Evolutionary conservation across 1,140 invertebrate species (phyloP).

Genomic region (Cataglyphis hispanica): DNA sequence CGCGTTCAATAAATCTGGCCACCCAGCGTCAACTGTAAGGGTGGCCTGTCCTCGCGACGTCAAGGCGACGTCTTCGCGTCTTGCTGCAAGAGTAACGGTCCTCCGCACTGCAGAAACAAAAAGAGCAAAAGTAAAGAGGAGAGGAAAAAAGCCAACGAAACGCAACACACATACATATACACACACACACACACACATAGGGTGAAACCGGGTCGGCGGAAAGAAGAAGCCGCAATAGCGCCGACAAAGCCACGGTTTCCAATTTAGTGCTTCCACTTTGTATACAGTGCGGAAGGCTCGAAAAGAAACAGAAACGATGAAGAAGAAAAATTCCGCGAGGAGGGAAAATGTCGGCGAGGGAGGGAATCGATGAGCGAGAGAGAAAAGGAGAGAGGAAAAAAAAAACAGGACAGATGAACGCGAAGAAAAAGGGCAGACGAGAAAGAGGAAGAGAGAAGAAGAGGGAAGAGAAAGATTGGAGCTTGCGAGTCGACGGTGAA

Average conservation of each 20-base stretch:
- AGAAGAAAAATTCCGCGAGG: neutral
- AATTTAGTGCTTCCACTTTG: slow-evolving; percentile 74
- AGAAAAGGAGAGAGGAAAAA: neutral
- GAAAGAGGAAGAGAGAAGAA: slow-evolving; percentile 1
- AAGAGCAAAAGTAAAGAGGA: neutral
- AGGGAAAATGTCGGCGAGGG: neutral
- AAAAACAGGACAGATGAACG: slow-evolving; percentile 19
- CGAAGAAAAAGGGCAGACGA: neutral
- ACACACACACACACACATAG: neutral
- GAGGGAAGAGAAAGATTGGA: slow-evolving; percentile 17
- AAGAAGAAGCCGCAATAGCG: slow-evolving; percentile 67
- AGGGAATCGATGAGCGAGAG: neutral
- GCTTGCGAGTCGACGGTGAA: slow-evolving; percentile 75
- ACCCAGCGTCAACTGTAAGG: slow-evolving; percentile 68
- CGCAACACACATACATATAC: neutral
- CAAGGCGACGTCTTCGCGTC: slow-evolving; percentile 33
- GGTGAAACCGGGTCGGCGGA: slow-evolving; percentile 28
- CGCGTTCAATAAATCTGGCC: slow-evolving; percentile 68
- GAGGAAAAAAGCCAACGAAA: slow-evolving; percentile 33
- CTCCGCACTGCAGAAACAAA: slow-evolving; percentile 19
- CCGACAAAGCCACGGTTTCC: slow-evolving; percentile 74
- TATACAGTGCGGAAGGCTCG: slow-evolving; percentile 69
- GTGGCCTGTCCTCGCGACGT: slow-evolving; percentile 62
- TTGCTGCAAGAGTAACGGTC: slow-evolving; percentile 47
- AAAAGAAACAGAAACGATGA: slow-evolving; percentile 62